A percentile compares a stretch with the other conserved stretches of the same genome.
Evolutionary conservation across 2,797 vertebrate genomes (phyloP).

Genomic region (Florisuga fusca): DNA sequence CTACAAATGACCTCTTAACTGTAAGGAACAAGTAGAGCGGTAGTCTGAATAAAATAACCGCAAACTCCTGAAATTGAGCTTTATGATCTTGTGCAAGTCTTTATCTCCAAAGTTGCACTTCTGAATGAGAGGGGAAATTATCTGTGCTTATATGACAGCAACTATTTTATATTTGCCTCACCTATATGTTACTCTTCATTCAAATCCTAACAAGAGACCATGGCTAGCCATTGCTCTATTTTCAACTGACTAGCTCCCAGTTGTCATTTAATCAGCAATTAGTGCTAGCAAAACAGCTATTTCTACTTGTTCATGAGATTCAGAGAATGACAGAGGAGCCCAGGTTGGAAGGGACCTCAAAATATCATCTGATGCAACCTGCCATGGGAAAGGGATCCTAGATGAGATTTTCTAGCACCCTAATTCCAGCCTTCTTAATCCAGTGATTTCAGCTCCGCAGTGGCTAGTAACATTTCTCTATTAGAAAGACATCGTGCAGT

Average conservation of each 20-base stretch:
- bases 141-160: background rate
- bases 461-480: background rate
- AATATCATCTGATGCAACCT: too few relatives aligned
- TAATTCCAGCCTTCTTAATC: background rate
- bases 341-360: background rate
- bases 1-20: background rate
- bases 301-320: background rate
- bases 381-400: too few relatives aligned
- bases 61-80: background rate
- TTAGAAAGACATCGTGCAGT: background rate
- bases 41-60: background rate
- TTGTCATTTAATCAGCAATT: background rate
- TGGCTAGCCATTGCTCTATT: background rate
- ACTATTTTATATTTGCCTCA: background rate
- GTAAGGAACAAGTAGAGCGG: background rate
- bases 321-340: background rate
- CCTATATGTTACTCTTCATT: background rate
- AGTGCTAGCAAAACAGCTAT: background rate
- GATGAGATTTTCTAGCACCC: background rate
- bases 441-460: background rate
- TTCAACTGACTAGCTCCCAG: background rate
- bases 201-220: background rate
- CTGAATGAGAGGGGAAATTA: background rate
- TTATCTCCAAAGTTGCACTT: background rate
- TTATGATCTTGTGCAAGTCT: background rate